A percentile compares a stretch with the other conserved stretches of the same genome.
Evolutionary conservation across 2,888 invertebrate genomes (phyloP).

Genomic region (Hyppa rectilinea): DNA sequence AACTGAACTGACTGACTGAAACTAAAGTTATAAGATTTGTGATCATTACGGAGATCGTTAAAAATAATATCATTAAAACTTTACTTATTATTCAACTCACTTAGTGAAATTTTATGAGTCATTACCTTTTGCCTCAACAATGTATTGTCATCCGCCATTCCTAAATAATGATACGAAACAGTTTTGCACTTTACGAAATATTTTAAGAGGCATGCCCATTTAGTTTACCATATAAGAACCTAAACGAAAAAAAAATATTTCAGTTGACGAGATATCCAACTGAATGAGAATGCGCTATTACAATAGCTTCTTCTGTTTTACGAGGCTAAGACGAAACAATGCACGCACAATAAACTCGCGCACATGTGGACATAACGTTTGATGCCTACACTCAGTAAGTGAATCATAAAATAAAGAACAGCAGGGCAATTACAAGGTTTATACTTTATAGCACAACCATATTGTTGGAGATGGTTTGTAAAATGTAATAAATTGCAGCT

Average conservation of each 20-base stretch:
- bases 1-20: no score
- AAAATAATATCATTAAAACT: conserved; percentile 27
- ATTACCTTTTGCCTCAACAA: conserved; percentile 18
- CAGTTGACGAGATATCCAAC: no score
- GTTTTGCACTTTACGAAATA: conserved; percentile 9
- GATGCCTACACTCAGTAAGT: conserved; percentile 37
- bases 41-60: conserved; percentile 16
- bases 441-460: conserved; percentile 13
- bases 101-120: conserved; percentile 24
- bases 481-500: conserved; percentile 6
- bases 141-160: conserved; percentile 28
- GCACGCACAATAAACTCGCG: conserved; percentile 42
- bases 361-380: conserved; percentile 41
- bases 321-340: conserved; percentile 38
- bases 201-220: no score
- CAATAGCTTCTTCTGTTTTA: conserved; percentile 29
- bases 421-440: conserved; percentile 29
- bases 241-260: no score
- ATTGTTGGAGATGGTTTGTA: not conserved
- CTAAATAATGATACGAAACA: not conserved
- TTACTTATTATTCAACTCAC: conserved; percentile 25
- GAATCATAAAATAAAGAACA: conserved; percentile 50
- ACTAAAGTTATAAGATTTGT: conserved; percentile 28
- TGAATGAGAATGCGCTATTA: no score
- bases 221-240: no score